Percentiles rank a stretch among this genome's conserved stretches.
These are phyloP conservation scores for Arctopsyche grandis DNA, from an alignment of 1,140 invertebrate species.

Conservation along the genomic window DNA sequence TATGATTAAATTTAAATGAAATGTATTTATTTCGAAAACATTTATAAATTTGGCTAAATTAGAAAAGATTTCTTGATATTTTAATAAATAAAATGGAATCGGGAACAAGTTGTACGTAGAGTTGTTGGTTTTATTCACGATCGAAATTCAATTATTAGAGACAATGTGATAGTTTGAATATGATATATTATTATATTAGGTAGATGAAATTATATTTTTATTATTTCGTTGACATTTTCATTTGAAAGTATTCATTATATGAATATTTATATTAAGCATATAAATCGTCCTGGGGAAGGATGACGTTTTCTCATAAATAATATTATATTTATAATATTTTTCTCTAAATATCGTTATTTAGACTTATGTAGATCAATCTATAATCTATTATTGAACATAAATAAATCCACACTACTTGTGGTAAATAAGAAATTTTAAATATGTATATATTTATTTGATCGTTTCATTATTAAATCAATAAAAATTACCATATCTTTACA, in stretches of 20 bases:
- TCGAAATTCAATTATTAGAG: constrained; percentile 52
- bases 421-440: too few relatives aligned
- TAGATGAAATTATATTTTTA: constrained; percentile 29
- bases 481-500: too few relatives aligned
- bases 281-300: not conserved
- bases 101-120: constrained; percentile 52
- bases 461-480: too few relatives aligned
- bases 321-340: not conserved
- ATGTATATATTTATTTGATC: too few relatives aligned
- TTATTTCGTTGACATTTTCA: constrained; percentile 12
- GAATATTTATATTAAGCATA: constrained; percentile 16
- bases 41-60: not conserved
- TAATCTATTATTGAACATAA: not conserved
- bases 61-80: constrained; percentile 22
- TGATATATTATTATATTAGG: constrained; percentile 8
- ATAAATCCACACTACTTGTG: too few relatives aligned
- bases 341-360: not conserved
- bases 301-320: not conserved
- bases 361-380: not conserved
- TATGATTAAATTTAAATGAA: too few relatives aligned
- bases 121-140: constrained; percentile 42
- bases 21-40: too few relatives aligned
- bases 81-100: constrained; percentile 47
- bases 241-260: constrained; percentile 34
- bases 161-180: constrained; percentile 52